Evolutionary conservation across 2,113 vertebrate species (phyloP).

Genomic region (Nothocercus julius): DNA sequence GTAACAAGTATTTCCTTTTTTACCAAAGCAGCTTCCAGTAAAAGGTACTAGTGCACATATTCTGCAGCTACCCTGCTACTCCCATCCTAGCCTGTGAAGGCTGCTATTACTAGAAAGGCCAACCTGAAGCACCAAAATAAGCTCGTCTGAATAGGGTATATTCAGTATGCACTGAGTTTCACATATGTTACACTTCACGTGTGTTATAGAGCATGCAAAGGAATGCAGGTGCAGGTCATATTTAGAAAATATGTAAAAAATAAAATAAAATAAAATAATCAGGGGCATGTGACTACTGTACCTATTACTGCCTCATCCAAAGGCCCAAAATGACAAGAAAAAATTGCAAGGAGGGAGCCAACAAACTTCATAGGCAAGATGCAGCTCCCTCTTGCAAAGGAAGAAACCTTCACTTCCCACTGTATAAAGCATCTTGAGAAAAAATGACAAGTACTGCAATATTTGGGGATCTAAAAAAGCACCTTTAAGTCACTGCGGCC

Average conservation of each 20-base stretch:
- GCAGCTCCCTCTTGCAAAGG: not conserved
- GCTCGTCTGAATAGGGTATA: not conserved
- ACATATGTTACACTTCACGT: not conserved
- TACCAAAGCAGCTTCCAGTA: not conserved
- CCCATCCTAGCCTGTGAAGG: not conserved
- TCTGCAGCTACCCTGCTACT: not conserved
- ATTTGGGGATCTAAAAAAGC: not conserved
- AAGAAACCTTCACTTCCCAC: not conserved
- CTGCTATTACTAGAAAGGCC: not conserved
- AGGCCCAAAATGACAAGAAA: not conserved
- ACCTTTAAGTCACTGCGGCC: not conserved
- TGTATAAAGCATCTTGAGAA: not conserved
- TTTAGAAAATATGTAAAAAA: not conserved
- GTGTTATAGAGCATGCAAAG: not conserved
- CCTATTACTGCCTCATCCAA: not conserved
- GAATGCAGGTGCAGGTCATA: not conserved
- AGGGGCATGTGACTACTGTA: not conserved
- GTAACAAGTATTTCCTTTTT: not conserved
- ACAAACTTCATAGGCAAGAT: not conserved
- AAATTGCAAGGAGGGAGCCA: not conserved
- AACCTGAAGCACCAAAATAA: not conserved
- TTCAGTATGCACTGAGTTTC: not conserved
- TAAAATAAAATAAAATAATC: not conserved
- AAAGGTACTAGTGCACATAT: not conserved
- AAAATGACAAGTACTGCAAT: not conserved